Conservation (phyloP, 2,888 invertebrate species). For the Venusia cambrica region DNA sequence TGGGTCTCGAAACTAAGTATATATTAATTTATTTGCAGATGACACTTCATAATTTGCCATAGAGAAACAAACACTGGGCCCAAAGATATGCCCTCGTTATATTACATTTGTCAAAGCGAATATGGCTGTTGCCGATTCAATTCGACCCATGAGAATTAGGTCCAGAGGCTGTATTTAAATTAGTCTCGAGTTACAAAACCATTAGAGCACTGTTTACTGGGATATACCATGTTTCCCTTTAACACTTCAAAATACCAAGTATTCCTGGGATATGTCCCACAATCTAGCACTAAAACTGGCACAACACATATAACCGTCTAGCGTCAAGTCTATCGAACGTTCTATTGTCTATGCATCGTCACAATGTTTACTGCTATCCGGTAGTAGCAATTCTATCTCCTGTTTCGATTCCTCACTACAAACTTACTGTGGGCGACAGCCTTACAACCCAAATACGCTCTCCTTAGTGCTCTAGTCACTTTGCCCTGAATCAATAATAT, state of each 20-base stretch:
- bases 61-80: too few relatives aligned
- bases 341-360: slow-evolving; percentile 34
- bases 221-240: too few relatives aligned
- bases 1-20: too few relatives aligned
- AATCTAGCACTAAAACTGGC: slow-evolving; percentile 27
- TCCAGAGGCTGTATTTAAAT: too few relatives aligned
- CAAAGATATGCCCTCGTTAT: too few relatives aligned
- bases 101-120: too few relatives aligned
- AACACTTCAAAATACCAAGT: slow-evolving; percentile 7
- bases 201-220: too few relatives aligned
- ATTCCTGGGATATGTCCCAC: slow-evolving; percentile 11
- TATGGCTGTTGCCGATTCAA: too few relatives aligned
- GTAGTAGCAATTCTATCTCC: slow-evolving; percentile 37
- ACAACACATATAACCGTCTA: slow-evolving; percentile 24
- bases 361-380: slow-evolving; percentile 19
- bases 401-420: slow-evolving; percentile 45
- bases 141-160: too few relatives aligned
- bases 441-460: slow-evolving; percentile 81
- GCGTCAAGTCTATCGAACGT: slow-evolving; percentile 29
- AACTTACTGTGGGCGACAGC: slow-evolving; percentile 80
- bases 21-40: too few relatives aligned
- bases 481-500: slow-evolving; percentile 66
- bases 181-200: too few relatives aligned
- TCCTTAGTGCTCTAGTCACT: slow-evolving; percentile 77
- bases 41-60: too few relatives aligned